phyloP scores from a whole-genome alignment of 2,888 invertebrate genomes.

The Rhamnusium bicolor region DNA sequence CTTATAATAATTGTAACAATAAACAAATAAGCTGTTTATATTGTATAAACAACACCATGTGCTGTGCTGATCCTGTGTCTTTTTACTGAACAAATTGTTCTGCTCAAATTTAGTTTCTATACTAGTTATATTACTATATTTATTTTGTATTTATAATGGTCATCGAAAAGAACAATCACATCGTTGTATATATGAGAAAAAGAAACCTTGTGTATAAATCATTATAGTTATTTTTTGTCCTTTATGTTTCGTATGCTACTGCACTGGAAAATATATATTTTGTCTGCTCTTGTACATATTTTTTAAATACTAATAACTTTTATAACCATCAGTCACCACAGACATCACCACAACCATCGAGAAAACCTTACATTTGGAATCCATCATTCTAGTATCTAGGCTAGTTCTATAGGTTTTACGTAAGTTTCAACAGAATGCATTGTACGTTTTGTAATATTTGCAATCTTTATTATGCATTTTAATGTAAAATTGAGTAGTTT shows the following conservation, averaged over 20 bases:
- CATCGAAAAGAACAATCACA: too few species aligned
- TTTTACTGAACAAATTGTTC: too few species aligned
- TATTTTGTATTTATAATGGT: too few species aligned
- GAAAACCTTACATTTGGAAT: conserved; percentile 64
- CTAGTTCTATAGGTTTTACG: conserved; percentile 18
- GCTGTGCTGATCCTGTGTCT: too few species aligned
- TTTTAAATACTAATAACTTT: conserved; percentile 20
- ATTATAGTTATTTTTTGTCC: background rate
- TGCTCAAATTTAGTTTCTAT: too few species aligned
- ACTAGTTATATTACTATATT: too few species aligned
- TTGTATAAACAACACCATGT: too few species aligned
- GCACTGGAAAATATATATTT: conserved; percentile 15
- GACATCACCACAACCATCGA: conserved; percentile 54
- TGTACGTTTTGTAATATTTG: background rate
- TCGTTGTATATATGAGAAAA: conserved; percentile 8
- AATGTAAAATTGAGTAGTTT: background rate
- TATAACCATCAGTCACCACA: conserved; percentile 50
- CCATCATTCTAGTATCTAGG: conserved; percentile 58
- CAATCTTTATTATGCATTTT: conserved; percentile 4
- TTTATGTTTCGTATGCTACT: background rate
- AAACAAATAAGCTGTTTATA: too few species aligned
- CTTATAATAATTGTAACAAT: too few species aligned
- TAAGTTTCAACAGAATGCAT: conserved; percentile 24
- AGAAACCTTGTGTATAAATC: background rate
- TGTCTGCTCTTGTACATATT: conserved; percentile 11